A percentile compares a stretch with the other conserved stretches of the same genome.
Conservation (phyloP, 2,888 invertebrate genomes). For the Drosophila niveifrons region DNA sequence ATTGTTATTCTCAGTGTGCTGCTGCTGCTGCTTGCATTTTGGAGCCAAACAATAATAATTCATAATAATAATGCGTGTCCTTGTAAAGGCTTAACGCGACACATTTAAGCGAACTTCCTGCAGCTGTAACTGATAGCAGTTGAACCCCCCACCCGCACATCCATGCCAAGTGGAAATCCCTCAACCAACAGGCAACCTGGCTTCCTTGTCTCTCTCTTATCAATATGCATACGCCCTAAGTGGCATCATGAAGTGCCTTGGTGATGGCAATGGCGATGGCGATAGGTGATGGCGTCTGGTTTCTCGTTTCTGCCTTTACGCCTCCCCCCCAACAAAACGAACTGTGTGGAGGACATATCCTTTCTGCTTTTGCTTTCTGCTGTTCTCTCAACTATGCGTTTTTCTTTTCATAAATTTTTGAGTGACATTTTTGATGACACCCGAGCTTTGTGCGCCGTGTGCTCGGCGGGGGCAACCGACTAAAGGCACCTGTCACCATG, state of each 20-base stretch:
- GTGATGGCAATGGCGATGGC: slow-evolving; percentile 3
- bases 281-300: slow-evolving; percentile 37
- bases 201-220: slow-evolving; percentile 62
- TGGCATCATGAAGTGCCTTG: slow-evolving; percentile 66
- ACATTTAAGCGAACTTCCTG: slow-evolving; percentile 79
- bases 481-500: slow-evolving; percentile 81
- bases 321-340: slow-evolving; percentile 4
- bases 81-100: slow-evolving; percentile 73
- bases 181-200: not conserved
- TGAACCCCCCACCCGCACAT: slow-evolving; percentile 3
- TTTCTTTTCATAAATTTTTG: slow-evolving; percentile 81
- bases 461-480: slow-evolving; percentile 50
- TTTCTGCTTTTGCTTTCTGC: not conserved
- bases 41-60: slow-evolving; percentile 80
- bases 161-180: not conserved
- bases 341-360: not conserved
- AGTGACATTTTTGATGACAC: slow-evolving; percentile 84
- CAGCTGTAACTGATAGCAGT: slow-evolving; percentile 75
- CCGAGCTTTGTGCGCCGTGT: slow-evolving; percentile 70
- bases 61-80: slow-evolving; percentile 74
- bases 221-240: slow-evolving; percentile 77
- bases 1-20: slow-evolving; percentile 28
- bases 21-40: slow-evolving; percentile 35
- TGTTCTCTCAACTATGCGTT: slow-evolving; percentile 61
- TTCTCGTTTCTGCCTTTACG: slow-evolving; percentile 39